phyloP scores from a whole-genome alignment of 2,113 vertebrate species.

The Bettongia penicillata region DNA sequence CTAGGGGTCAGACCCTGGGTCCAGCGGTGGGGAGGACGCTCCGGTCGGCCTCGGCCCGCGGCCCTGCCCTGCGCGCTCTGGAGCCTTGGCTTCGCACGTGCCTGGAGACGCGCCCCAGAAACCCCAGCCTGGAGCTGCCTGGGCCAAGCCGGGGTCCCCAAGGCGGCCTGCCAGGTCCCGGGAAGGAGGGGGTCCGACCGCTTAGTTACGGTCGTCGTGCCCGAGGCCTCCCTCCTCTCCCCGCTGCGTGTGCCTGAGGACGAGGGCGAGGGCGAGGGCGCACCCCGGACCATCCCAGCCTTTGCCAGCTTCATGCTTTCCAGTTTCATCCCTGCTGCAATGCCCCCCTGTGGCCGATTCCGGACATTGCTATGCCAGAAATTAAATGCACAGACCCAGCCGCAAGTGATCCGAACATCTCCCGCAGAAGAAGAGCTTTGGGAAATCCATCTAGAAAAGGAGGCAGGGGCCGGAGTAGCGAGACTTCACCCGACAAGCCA shows the following conservation, averaged over 20 bases:
- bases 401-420: not conserved
- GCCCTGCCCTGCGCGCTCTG: not conserved
- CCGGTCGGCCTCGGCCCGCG: not conserved
- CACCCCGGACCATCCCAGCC: rapidly evolving
- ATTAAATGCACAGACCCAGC: not conserved
- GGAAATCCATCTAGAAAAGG: not conserved
- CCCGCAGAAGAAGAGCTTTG: not conserved
- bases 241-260: not conserved
- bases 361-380: not conserved
- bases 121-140: not conserved
- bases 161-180: not conserved
- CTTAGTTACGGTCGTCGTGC: slow-evolving; percentile 58
- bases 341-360: slow-evolving; percentile 43
- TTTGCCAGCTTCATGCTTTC: not conserved
- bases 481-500: not conserved
- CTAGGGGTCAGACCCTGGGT: not conserved
- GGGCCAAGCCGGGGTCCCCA: not conserved
- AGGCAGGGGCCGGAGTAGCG: not conserved
- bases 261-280: not conserved
- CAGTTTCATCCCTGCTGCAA: slow-evolving; percentile 14
- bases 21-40: not conserved
- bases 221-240: not conserved
- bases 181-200: not conserved
- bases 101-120: not conserved
- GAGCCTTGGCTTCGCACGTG: not conserved